Base-by-base conservation (phyloP, 2,888 invertebrate genomes). In the Selenia dentaria region DNA sequence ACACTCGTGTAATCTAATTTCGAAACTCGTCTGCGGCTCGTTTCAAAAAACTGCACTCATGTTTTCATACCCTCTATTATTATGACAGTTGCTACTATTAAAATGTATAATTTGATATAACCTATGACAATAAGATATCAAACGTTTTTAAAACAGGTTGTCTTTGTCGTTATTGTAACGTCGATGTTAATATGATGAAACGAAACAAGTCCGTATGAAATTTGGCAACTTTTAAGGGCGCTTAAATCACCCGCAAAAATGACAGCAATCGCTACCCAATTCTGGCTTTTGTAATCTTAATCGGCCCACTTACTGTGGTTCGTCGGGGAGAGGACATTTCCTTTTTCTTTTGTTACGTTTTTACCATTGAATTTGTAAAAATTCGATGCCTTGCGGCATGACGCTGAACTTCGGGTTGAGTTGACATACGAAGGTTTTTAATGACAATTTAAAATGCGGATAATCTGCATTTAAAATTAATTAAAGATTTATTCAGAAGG, bases 221-320 rank as follows among this genome's bases (percentile, higher is more conserved):
- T 8, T 6, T 22, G 2, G 6, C 5, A 4, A 6, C 2, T 6
- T 22, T 22, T 22, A 6, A 22, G 22, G 22, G 36, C 36, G 27
- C 41, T 49, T 32, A 53, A 43, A 48, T 39, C 47, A 40, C 40
- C 45, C 41, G 34, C 63, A 73, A 76, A 78, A 83, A 79, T 75
- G 79, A 71, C 74, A 71, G 69, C 74, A 76, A 77, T 75, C 71
- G 73, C 73, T 73, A 73, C 76, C 78, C 76, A 80, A 78, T 83
- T 86, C n/a, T 77, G 64, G 72, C 74, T 76, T 80, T 83, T 80
- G 82, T 79, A 70, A 64, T 72, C 79, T 78, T 86, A 86, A 84
- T 86, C 85, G 84, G 80, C 70, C 70, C 70, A 77, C 72, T 81
- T 77, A 71, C 67, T 64, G 61, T 56, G 62, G 69, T 72, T 67